A percentile compares a stretch with the other conserved stretches of the same genome.
Conservation (phyloP, 2,113 vertebrate genomes). For the Todiramphus saurophagus region DNA sequence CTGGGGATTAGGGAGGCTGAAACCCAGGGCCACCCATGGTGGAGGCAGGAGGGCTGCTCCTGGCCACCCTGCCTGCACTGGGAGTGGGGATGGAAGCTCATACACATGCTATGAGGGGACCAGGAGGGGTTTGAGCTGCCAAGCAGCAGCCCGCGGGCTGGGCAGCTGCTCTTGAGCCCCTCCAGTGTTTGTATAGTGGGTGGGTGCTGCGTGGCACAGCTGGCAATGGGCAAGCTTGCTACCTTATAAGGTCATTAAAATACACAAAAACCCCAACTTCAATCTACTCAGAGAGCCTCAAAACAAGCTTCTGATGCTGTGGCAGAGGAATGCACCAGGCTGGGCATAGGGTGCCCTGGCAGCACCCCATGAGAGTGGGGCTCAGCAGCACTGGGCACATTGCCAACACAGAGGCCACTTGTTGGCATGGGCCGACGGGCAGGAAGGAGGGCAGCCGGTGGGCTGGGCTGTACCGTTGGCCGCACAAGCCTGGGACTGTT, state of each 20-base stretch:
- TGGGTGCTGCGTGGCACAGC: neutral
- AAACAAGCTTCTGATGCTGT: neutral
- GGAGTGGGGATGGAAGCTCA: rapidly evolving
- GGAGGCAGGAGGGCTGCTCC: neutral
- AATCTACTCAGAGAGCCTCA: neutral
- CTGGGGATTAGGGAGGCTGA: neutral
- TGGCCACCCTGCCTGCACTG: neutral
- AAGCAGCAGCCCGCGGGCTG: neutral
- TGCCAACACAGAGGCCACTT: neutral
- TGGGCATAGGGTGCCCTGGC: neutral
- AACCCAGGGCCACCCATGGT: neutral
- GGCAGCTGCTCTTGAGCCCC: rapidly evolving
- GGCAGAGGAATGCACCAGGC: neutral
- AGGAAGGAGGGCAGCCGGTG: neutral
- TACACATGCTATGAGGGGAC: rapidly evolving
- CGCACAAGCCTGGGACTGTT: slow-evolving; percentile 42
- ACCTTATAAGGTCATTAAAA: neutral
- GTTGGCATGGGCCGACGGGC: neutral
- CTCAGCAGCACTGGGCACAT: neutral
- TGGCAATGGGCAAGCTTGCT: rapidly evolving
- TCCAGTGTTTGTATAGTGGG: neutral
- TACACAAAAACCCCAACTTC: neutral
- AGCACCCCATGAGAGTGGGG: neutral
- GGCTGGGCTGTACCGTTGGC: neutral
- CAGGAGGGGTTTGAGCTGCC: neutral